These are phyloP conservation scores for Pteria penguin DNA, from an alignment of 2,888 invertebrate genomes.

Conservation along the genomic window DNA sequence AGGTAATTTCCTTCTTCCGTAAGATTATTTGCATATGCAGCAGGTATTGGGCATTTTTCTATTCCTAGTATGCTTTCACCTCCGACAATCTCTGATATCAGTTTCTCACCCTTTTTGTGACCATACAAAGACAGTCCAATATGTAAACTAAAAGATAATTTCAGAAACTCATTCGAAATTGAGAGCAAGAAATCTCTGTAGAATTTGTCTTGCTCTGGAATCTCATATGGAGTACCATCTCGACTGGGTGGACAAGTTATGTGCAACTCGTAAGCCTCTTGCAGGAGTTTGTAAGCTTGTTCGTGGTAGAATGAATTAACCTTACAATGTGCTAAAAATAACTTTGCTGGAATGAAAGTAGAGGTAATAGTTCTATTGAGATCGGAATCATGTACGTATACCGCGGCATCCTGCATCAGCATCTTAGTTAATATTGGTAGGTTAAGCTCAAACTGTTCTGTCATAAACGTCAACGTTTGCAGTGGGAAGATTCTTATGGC, in stretches of 20 bases:
- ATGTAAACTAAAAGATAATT: too few relatives aligned
- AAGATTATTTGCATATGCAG: background rate
- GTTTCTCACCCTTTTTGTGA: too few relatives aligned
- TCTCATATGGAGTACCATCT: background rate
- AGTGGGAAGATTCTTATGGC: conserved; percentile 23
- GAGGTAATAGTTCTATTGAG: background rate
- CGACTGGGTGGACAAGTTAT: background rate
- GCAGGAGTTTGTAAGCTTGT: background rate
- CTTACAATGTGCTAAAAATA: background rate
- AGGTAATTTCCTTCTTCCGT: background rate
- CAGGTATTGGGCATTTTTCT: background rate
- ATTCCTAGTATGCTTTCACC: background rate
- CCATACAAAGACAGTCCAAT: too few relatives aligned
- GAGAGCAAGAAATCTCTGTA: background rate
- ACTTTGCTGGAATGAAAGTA: conserved; percentile 2
- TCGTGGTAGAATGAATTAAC: background rate
- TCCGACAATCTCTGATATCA: background rate
- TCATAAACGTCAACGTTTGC: conserved; percentile 37
- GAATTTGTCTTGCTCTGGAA: background rate
- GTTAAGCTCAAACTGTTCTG: conserved; percentile 6
- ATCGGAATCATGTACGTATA: background rate
- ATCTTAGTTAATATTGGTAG: background rate
- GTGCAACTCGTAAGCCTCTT: background rate
- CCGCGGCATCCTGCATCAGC: conserved; percentile 3
- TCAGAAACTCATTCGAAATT: too few relatives aligned